Base-by-base conservation (phyloP, 1,140 invertebrate species). In the Drepana arcuata region DNA sequence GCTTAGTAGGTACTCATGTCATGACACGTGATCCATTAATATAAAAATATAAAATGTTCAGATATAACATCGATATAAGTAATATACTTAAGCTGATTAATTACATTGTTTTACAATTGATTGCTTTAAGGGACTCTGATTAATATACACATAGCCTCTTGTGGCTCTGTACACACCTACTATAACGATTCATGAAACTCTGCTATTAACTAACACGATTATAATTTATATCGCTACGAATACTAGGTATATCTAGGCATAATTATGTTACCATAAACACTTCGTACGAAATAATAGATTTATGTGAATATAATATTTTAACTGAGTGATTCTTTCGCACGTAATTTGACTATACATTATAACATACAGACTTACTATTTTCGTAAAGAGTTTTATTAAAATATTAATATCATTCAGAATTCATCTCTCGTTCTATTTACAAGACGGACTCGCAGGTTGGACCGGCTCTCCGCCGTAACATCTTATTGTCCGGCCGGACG, bases 321-420 rank as follows among this genome's bases (percentile, higher is more conserved):
- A 41, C 48, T 63, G 66, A 29, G 45, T 64, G 57, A 66, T 54
- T 48, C 43, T 61, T 38, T 40, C 32, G 41, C 34, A 41, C 30
- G 33, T 41, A 48, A 43, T 42, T 69, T 41, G 41, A 63, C 58
- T 59, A 62, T 39, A 51, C 48, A 46, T 26, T 48, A 61, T 57
- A 52, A 48, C 38, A 64, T 56, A 64, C 54, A 13, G 54, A 48
- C 60, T 68, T 66, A 58, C 53, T 61, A 41, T 69, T 58, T 64
- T 42, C 10, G 48, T 69, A 69, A 70, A 70, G n/a, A 67, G 67
- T 52, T 57, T 42, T 77, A 81, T 59, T 75, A 74, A 79, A 78
- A 75, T 78, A 77, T 72, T 54, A 73, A 68, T 66, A 78, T 66
- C 64, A 66, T 75, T 78, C 72, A 72, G 49, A 70, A 67, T 62